Evolutionary conservation across 2,888 invertebrate genomes (phyloP).

Genomic region (Nomada ferruginata): DNA sequence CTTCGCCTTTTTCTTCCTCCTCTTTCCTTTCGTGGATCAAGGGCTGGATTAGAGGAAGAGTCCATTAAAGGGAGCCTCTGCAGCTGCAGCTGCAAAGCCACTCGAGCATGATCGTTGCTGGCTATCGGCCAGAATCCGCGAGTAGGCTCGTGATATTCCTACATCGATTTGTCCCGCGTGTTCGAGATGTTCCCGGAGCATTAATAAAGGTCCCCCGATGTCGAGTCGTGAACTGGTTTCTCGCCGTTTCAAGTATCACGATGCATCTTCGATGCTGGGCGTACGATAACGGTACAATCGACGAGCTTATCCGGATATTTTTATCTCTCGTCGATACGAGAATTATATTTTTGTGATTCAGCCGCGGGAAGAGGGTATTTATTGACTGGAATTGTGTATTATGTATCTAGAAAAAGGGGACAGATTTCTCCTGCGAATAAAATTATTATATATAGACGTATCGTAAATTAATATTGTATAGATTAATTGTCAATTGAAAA

Average conservation of each 20-base stretch:
- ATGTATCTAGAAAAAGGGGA: too few relatives aligned
- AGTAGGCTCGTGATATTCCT: constrained; percentile 65
- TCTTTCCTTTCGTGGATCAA: constrained; percentile 53
- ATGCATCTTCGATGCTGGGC: not conserved
- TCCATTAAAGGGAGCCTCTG: constrained; percentile 71
- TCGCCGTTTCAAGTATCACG: not conserved
- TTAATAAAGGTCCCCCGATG: constrained; percentile 70
- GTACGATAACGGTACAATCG: not conserved
- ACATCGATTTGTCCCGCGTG: constrained; percentile 56
- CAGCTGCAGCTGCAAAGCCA: constrained; percentile 65
- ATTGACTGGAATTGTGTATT: too few relatives aligned
- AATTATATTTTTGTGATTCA: not conserved
- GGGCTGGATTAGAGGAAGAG: constrained; percentile 73
- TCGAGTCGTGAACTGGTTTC: constrained; percentile 40
- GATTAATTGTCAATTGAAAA: too few relatives aligned
- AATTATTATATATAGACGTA: too few relatives aligned
- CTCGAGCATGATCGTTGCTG: constrained; percentile 66
- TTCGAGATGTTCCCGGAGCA: constrained; percentile 45
- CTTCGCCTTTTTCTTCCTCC: constrained; percentile 17
- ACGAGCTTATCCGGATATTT: not conserved
- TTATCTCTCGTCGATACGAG: not conserved
- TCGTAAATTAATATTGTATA: too few relatives aligned
- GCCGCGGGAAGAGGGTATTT: not conserved
- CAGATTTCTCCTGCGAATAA: too few relatives aligned
- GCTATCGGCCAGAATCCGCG: constrained; percentile 70